Evolutionary conservation across 1,140 invertebrate species (phyloP).

Genomic region (Hyphantria cunea): DNA sequence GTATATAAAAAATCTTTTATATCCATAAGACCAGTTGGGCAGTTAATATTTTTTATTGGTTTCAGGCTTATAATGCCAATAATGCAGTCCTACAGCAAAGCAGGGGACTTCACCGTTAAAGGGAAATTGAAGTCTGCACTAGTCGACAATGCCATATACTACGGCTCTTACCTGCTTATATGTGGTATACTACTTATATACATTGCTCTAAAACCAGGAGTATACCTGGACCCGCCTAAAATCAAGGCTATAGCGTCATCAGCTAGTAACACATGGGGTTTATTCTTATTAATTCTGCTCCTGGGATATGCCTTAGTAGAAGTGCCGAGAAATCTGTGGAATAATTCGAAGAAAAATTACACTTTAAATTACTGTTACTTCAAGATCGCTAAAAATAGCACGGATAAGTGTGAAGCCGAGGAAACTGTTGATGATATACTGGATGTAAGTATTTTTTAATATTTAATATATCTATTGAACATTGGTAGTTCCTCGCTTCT

Average conservation of each 20-base stretch:
- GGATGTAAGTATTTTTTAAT: slow-evolving; percentile 85
- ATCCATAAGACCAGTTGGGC: no score
- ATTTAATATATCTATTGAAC: neutral
- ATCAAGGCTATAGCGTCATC: slow-evolving; percentile 98
- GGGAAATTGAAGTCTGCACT: slow-evolving; percentile 97
- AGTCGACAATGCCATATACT: slow-evolving; percentile 99
- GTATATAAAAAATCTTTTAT: no score
- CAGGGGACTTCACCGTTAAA: slow-evolving; percentile 97
- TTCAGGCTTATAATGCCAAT: slow-evolving; percentile 96
- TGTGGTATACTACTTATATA: slow-evolving; percentile 98
- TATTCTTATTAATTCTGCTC: slow-evolving; percentile 96
- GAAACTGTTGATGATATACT: slow-evolving; percentile 97
- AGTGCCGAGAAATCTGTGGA: slow-evolving; percentile 95
- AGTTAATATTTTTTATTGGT: slow-evolving; percentile 19
- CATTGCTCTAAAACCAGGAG: slow-evolving; percentile 93
- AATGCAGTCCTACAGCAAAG: slow-evolving; percentile 99
- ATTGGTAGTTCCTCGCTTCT: neutral
- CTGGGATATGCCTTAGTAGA: slow-evolving; percentile 98
- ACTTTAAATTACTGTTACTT: slow-evolving; percentile 96
- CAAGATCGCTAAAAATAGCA: slow-evolving; percentile 97
- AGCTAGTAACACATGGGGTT: slow-evolving; percentile 99
- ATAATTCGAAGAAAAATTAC: slow-evolving; percentile 90
- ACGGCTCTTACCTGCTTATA: slow-evolving; percentile 97
- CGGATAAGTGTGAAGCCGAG: slow-evolving; percentile 98
- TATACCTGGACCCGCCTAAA: slow-evolving; percentile 95